Base-by-base conservation (phyloP, 2,797 vertebrate genomes). In the Huso huso region DNA sequence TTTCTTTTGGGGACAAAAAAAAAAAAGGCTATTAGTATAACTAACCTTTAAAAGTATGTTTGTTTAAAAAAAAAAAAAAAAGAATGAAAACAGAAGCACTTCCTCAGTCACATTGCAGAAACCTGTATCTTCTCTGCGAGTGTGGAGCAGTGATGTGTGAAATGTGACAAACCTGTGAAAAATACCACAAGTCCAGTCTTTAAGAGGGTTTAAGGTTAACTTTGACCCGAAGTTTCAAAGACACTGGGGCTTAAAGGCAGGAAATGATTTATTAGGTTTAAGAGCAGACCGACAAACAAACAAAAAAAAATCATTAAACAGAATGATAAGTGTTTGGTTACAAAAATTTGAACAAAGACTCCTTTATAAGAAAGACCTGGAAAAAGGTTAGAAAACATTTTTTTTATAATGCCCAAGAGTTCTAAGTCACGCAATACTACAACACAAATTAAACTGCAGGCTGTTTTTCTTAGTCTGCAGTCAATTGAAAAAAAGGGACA, bases 151-250 rank as follows among this genome's bases (percentile, higher is more conserved):
- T 74, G 72, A 76, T 77, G 79, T 82, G 77, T 70, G 77, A 80
- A 78, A 85, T 85, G 74, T 76, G 75, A 64, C 79, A 81, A 78
- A 78, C 12, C 51, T 63, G 61, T 78, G 82, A 72, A 77, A 83
- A 82, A 84, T 80, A 75, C 75, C 79, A 75, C 67, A 71, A 68
- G 62, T 77, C 69, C 74, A 76, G 72, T 76, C 76, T 75, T 77
- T 79, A 79, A 73, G 66, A 63, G 65, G 37, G 70, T 67, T 71
- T 77, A 73, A 57, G 18, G 75, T 71, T 75, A 78, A 76, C 72
- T 66, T 59, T 71, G 69, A 64, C 67, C 67, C 68, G 64, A 72
- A 66, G 63, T 66, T 75, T 68, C 67, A 65, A 9, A 65, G n/a
- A 4, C 59, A 66, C 59, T 58, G 55, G 55, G 13, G 9, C 55